These are phyloP conservation scores for Montifringilla adamsi DNA, from an alignment of 2,113 vertebrate species.

Conservation along the genomic window DNA sequence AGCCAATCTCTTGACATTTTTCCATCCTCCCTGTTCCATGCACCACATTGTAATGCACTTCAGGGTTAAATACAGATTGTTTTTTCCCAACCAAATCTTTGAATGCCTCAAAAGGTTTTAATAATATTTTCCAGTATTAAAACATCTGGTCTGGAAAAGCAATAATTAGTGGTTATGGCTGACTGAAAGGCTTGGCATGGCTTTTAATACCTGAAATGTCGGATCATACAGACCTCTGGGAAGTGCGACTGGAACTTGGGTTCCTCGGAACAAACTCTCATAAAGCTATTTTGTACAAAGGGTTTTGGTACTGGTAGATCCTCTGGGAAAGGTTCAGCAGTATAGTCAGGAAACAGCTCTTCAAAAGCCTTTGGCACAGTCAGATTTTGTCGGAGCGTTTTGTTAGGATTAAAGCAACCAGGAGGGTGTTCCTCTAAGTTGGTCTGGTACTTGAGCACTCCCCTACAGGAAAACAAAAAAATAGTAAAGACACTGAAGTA, in stretches of 20 bases:
- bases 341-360: conserved; percentile 23
- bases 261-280: conserved; percentile 81
- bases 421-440: conserved; percentile 90
- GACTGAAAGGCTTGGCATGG: conserved; percentile 49
- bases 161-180: conserved; percentile 55
- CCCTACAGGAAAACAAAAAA: conserved; percentile 73
- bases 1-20: background rate
- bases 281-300: conserved; percentile 48
- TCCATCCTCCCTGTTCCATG: background rate
- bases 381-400: conserved; percentile 60
- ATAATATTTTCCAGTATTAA: conserved; percentile 63
- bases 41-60: background rate
- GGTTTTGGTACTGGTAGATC: conserved; percentile 52
- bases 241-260: conserved; percentile 88
- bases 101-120: conserved; percentile 41
- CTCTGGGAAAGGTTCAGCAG: conserved; percentile 8
- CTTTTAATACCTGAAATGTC: conserved; percentile 41
- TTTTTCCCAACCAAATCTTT: background rate
- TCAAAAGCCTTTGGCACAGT: conserved; percentile 33
- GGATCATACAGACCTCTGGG: conserved; percentile 86
- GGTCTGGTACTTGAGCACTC: conserved; percentile 91
- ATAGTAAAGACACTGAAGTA: background rate
- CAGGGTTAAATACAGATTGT: conserved; percentile 25
- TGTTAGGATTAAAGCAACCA: conserved; percentile 85
- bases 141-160: conserved; percentile 59